A percentile compares a stretch with the other conserved stretches of the same genome.
phyloP scores from a whole-genome alignment of 2,888 invertebrate species.

The Tetramorium bicarinatum region DNA sequence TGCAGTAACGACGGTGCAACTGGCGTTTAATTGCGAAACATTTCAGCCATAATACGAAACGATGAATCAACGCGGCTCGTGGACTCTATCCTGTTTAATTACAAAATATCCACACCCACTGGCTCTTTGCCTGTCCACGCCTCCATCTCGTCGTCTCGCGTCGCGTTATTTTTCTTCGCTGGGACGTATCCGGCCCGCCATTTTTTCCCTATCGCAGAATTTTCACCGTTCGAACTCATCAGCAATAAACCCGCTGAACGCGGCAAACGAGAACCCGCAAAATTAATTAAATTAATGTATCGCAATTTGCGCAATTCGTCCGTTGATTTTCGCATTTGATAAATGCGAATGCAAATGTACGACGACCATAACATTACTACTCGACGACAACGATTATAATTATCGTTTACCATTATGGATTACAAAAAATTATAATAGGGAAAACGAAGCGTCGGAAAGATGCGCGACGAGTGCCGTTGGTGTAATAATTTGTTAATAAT shows the following conservation, averaged over 20 bases:
- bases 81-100: conserved; percentile 77
- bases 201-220: conserved; percentile 26
- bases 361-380: not conserved
- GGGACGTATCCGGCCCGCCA: conserved; percentile 6
- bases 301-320: conserved; percentile 47
- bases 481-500: not conserved
- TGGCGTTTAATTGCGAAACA: conserved; percentile 76
- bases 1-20: conserved; percentile 68
- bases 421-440: not conserved
- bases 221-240: conserved; percentile 50
- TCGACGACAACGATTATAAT: conserved; percentile 5
- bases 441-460: not conserved
- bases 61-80: conserved; percentile 74
- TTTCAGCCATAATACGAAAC: conserved; percentile 71
- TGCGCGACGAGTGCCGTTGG: too few relatives aligned
- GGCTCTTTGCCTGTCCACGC: conserved; percentile 15
- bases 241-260: conserved; percentile 52
- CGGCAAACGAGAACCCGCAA: conserved; percentile 32
- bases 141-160: conserved; percentile 32
- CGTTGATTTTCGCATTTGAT: conserved; percentile 52
- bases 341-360: conserved; percentile 35
- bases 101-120: conserved; percentile 71
- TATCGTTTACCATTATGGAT: not conserved
- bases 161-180: conserved; percentile 66
- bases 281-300: conserved; percentile 51